phyloP scores from a whole-genome alignment of 2,113 vertebrate species.

The Gorsachius goisagi region DNA sequence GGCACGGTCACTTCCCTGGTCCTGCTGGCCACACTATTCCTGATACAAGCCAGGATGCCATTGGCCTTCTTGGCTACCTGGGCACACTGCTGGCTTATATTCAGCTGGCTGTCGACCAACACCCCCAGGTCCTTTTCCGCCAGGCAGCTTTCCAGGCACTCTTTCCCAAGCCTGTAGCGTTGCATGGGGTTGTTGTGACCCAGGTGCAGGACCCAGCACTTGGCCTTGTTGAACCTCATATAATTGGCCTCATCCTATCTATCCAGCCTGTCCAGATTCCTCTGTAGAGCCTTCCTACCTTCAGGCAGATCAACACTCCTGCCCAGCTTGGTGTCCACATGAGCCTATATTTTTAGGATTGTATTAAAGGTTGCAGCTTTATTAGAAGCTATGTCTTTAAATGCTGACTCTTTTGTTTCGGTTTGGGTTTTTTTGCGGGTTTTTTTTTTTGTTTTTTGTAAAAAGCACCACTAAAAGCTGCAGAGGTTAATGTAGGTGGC shows the following conservation, averaged over 20 bases:
- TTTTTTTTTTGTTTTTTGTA: not conserved
- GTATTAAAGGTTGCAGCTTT: not conserved
- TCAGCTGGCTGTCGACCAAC: fast-evolving
- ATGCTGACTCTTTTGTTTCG: not conserved
- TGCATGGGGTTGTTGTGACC: not conserved
- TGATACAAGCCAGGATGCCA: no score
- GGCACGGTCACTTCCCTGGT: not conserved
- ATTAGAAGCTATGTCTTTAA: not conserved
- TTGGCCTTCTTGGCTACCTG: no score
- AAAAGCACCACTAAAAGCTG: not conserved
- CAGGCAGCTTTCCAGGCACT: not conserved
- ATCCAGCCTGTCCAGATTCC: not conserved
- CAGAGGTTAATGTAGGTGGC: not conserved
- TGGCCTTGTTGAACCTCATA: not conserved
- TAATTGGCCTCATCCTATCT: fast-evolving
- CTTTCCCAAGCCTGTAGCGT: not conserved
- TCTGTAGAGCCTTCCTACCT: not conserved
- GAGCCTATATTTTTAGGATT: not conserved
- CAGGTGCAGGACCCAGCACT: not conserved
- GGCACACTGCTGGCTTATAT: not conserved
- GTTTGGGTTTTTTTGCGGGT: not conserved
- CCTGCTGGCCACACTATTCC: not conserved
- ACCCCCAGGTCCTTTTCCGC: not conserved
- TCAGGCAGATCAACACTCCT: not conserved
- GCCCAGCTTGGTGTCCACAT: not conserved